phyloP scores from a whole-genome alignment of 2,888 invertebrate genomes.

The Latrodectus hesperus region DNA sequence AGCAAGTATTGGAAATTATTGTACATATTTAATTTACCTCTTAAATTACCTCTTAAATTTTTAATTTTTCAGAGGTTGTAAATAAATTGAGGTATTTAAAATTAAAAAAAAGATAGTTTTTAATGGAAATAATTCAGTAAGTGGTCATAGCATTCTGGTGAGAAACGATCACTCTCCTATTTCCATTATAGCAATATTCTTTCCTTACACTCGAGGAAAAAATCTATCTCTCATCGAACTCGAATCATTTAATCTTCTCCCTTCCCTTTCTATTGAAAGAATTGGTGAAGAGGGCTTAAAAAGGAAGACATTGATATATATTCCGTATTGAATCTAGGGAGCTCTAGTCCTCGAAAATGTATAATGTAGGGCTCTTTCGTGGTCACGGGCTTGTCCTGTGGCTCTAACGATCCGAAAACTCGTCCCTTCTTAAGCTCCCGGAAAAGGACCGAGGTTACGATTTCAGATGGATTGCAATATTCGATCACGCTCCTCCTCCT shows the following conservation, averaged over 20 bases:
- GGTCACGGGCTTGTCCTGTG: conserved; percentile 28
- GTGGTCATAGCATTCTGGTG: conserved; percentile 38
- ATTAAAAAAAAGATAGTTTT: too few relatives aligned
- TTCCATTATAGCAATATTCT: conserved; percentile 19
- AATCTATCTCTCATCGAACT: conserved; percentile 25
- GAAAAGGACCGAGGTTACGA: conserved; percentile 34
- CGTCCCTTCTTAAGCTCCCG: neutral
- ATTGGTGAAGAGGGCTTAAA: conserved; percentile 7
- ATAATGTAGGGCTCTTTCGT: conserved; percentile 50
- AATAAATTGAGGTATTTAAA: too few relatives aligned
- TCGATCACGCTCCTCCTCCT: conserved; percentile 34
- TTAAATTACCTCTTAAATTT: too few relatives aligned
- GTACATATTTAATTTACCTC: too few relatives aligned
- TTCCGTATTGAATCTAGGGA: conserved; percentile 3
- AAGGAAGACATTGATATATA: conserved; percentile 54
- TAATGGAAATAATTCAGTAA: neutral
- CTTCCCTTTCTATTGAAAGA: conserved; percentile 13
- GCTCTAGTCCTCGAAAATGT: conserved; percentile 43
- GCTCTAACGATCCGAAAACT: conserved; percentile 45
- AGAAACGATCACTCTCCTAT: conserved; percentile 11
- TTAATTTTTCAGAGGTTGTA: too few relatives aligned
- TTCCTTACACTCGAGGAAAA: neutral
- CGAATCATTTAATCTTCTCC: neutral
- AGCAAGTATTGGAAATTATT: too few relatives aligned
- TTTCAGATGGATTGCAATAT: conserved; percentile 51